Percentiles rank a stretch among this genome's conserved stretches.
Evolutionary conservation across 37 sponge, comb jelly and placozoan genomes (phyloP).

Genomic region (Oopsacas minuta): DNA sequence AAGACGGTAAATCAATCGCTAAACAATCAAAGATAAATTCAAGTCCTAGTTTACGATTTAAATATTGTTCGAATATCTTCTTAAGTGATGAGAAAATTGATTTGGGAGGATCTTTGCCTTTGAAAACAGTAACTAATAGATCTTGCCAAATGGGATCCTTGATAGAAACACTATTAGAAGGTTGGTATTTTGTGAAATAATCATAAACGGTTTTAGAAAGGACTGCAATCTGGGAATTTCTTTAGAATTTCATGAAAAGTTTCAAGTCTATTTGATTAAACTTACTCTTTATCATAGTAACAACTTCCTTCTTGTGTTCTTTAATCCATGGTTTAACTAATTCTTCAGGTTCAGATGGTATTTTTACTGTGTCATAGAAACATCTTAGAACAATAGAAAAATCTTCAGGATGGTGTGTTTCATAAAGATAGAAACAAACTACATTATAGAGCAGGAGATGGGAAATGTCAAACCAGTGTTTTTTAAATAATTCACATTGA

Average conservation of each 20-base stretch:
- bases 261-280: background rate
- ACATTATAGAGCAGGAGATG: background rate
- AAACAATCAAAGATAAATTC: background rate
- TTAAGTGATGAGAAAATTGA: background rate
- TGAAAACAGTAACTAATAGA: background rate
- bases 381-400: background rate
- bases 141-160: background rate
- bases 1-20: background rate
- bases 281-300: background rate
- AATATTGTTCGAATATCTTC: background rate
- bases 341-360: background rate
- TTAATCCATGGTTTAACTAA: constrained; percentile 9
- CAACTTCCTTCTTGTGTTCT: constrained; percentile 13
- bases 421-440: background rate
- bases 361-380: background rate
- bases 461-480: background rate
- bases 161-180: background rate
- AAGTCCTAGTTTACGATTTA: background rate
- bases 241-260: background rate
- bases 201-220: background rate
- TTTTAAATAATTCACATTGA: background rate
- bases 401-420: background rate
- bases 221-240: background rate
- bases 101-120: background rate
- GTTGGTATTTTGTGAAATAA: background rate